A percentile compares a stretch with the other conserved stretches of the same genome.
Conservation (phyloP, 2,888 invertebrate genomes). For the Stomorhina lunata region DNA sequence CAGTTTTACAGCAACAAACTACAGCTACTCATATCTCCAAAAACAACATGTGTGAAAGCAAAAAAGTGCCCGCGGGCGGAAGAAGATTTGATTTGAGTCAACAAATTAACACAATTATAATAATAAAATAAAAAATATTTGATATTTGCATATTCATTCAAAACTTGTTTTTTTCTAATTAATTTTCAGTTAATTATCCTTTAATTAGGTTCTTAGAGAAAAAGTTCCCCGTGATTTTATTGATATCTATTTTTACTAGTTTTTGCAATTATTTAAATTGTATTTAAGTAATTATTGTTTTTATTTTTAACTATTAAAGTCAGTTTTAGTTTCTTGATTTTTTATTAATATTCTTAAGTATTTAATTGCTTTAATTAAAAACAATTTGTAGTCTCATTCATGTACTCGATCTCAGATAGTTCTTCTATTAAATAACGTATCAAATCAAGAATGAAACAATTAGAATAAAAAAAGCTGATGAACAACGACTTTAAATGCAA, state of each 20-base stretch:
- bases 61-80: too few relatives aligned
- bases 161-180: too few relatives aligned
- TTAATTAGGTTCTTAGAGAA: background rate
- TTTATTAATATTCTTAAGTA: slow-evolving; percentile 1
- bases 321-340: background rate
- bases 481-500: too few relatives aligned
- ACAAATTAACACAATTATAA: too few relatives aligned
- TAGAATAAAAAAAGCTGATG: background rate
- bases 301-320: background rate
- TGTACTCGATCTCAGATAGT: background rate
- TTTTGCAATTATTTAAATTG: slow-evolving; percentile 18
- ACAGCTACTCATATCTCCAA: too few relatives aligned
- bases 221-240: background rate
- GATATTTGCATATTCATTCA: too few relatives aligned
- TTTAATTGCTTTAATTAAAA: slow-evolving; percentile 60
- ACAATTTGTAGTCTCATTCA: slow-evolving; percentile 39
- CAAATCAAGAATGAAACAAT: background rate
- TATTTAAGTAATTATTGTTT: background rate
- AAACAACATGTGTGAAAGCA: too few relatives aligned
- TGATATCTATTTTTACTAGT: background rate
- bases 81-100: too few relatives aligned
- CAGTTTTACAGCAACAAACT: too few relatives aligned
- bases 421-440: background rate
- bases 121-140: too few relatives aligned
- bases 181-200: background rate